Evolutionary conservation across 2,888 invertebrate species (phyloP).

Genomic region (Copidosoma aretas): DNA sequence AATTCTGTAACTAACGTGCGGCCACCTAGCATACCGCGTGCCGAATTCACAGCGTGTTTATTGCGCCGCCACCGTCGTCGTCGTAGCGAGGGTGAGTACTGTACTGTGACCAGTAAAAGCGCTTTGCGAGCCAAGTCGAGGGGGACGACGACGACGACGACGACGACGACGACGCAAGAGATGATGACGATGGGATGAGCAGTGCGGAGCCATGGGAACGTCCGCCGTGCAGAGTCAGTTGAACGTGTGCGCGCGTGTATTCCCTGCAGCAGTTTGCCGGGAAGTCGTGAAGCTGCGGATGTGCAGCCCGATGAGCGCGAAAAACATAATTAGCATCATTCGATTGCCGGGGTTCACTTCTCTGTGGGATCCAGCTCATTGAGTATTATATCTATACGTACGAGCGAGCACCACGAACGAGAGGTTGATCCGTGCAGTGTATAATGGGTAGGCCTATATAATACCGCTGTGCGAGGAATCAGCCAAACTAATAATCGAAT

Average conservation of each 20-base stretch:
- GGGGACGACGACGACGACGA: too few species aligned
- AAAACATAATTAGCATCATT: constrained; percentile 25
- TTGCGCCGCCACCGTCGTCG: constrained; percentile 36
- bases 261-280: not conserved
- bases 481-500: too few species aligned
- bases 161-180: too few species aligned
- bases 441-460: too few species aligned
- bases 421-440: too few species aligned
- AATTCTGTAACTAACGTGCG: too few species aligned
- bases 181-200: not conserved
- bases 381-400: too few species aligned
- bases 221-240: constrained; percentile 4
- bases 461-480: too few species aligned
- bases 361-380: too few species aligned
- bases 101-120: constrained; percentile 59
- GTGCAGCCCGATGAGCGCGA: constrained; percentile 28
- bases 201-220: not conserved
- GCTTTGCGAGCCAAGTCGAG: too few species aligned
- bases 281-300: constrained; percentile 11
- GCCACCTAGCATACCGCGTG: constrained; percentile 45
- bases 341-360: not conserved
- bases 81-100: constrained; percentile 57
- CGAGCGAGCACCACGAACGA: too few species aligned
- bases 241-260: constrained; percentile 1
- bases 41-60: constrained; percentile 52